Base-by-base conservation (phyloP, 2,888 invertebrate genomes). In the Therioaphis trifolii region DNA sequence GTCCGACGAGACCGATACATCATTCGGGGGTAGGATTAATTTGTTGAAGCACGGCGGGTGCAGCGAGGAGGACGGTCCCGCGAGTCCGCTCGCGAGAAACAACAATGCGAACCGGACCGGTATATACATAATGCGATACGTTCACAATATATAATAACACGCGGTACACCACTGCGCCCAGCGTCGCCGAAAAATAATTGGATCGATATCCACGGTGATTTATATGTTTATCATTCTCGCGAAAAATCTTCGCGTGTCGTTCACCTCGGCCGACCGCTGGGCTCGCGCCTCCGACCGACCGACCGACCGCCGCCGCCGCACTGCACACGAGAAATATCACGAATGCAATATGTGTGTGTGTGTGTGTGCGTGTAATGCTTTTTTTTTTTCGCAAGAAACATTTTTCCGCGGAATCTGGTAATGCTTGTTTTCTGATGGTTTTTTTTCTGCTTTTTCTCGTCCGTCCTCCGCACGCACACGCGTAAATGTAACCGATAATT, bases 401-500 rank as follows among this genome's bases (percentile, higher is more conserved):
- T n/a, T n/a, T n/a, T n/a, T n/a, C n/a, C n/a, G n/a, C n/a, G n/a
- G n/a, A n/a, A n/a, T n/a, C n/a, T n/a, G n/a, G n/a, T n/a, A n/a
- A n/a, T n/a, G n/a, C n/a, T n/a, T n/a, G n/a, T n/a, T n/a, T n/a
- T n/a, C n/a, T n/a, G n/a, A n/a, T n/a, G n/a, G n/a, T n/a, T n/a
- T n/a, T n/a, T n/a, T n/a, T n/a, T n/a, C n/a, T n/a, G 27, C 15
- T 35, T 15, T 14, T 9, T 55, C 35, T 66, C 2, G 7, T 18
- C 21, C 40, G 21, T 27, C 61, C 18, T 61, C 43, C 61, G n/a
- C 11, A 15, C 18, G 11, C 24, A n/a, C 69, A n/a, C n/a, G n/a
- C n/a, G n/a, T n/a, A 71, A 69, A 43, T 79, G 69, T 71, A 79
- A 79, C 79, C 69, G 58, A 79, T 79, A 79, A 79, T 71, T 79